Base-by-base conservation (phyloP, 2,888 invertebrate species). In the Dasysyrphus albostriatus region DNA sequence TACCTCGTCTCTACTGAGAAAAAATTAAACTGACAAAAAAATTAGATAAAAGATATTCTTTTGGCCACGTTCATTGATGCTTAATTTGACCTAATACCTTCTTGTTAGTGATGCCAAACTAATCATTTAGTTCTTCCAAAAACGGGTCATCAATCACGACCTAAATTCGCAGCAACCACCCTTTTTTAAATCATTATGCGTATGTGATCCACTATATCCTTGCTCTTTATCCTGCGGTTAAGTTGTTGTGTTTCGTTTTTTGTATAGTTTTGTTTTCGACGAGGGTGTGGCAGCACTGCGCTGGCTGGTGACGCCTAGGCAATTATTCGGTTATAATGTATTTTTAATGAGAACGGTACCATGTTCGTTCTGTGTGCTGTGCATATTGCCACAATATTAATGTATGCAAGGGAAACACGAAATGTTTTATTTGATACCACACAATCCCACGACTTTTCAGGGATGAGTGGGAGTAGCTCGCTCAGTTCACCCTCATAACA, bases 371-470 rank as follows among this genome's bases (percentile, higher is more conserved):
- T 39, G 39, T 37, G 24, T 63, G 69, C 19, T 37, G 24, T 63
- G 69, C 19, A 76, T 54, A 69, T 34, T 49, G 75, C 63, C 70
- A 65, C 74, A 75, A 58, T 70, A 78, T 70, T 72, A 76, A 77
- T 80, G 87, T 63, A 83, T 81, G 76, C 70, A 63, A 76, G 37
- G 85, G 61, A 76, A 81, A 80, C 81, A 69, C 61, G 69, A 24
- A 56, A 74, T 61, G 90, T 88, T 88, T 87, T 89, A 90, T 89
- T 90, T 89, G 88, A 88, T 89, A 88, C 29, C 32, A 37, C 32
- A 47, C 47, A 65, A 32, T 16, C 16, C 63, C n/a, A 24, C 8
- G 1, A 37, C 8, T 37, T 1, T 8, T 10, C 12, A 10, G 5
- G 49, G 49, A 49, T 3, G 29, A 14, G 51, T 6, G 8, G 29